Base-by-base conservation (phyloP, 1,140 invertebrate genomes). In the Antheraea mylitta region DNA sequence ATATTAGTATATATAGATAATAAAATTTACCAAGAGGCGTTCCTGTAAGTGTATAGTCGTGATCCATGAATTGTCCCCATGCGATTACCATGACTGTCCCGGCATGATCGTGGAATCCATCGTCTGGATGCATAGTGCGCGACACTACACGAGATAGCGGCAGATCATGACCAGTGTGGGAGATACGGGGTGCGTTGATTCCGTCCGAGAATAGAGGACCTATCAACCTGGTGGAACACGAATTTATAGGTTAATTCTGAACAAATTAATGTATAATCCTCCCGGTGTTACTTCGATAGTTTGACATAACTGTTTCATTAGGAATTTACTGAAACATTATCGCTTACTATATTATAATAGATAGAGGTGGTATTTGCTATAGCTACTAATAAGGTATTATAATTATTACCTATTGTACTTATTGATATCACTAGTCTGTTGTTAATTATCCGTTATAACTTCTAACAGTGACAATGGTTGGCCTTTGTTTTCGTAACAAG, bases 1-100 rank as follows among this genome's bases (percentile, higher is more conserved):
- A n/a, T n/a, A n/a, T n/a, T n/a, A n/a, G 38, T 8, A 42, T 16
- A 53, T n/a, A 53, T 1, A 53, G 0, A 16, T 53, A 13, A 16
- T 38, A 37, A 38, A 58, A 58, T 81, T 92, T 93, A 97, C 96
- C 96, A 71, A 97, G 90, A 69, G 97, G 97, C 38, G 96, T 97
- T 37, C 94, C 97, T 64, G 97, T 98, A 10, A 98, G 93, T 0
- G 97, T 98, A 76, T 98, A 96, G 85, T 98, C 98, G 92, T 98
- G 98, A 87, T 98, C 98, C 94, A 98, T 97, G 88, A 98, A 98
- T 92, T 98, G 98, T 77, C 97, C 97, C 97, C 97, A 98, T 65
- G 97, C 97, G 70, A 98, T 97, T 58, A 98, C 94, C 96, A 98
- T 97, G 71, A 98, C 96, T 13, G 97, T 98, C 60, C 97, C 97